A percentile compares a stretch with the other conserved stretches of the same genome.
These are phyloP conservation scores for Ips typographus DNA, from an alignment of 1,140 invertebrate species.

Conservation along the genomic window DNA sequence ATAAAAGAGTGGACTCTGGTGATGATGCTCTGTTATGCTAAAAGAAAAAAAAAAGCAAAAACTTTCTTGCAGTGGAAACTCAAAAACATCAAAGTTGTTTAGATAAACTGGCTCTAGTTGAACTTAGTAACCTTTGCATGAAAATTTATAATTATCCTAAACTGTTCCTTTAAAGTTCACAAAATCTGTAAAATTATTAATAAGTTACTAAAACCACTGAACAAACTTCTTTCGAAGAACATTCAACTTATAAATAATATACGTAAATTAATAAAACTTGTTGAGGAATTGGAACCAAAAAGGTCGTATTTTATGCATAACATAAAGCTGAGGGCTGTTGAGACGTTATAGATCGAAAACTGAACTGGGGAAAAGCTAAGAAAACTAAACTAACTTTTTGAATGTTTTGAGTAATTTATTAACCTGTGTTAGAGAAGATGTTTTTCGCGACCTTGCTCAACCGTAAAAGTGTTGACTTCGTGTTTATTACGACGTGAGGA, in stretches of 20 bases:
- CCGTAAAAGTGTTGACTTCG: not conserved
- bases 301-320: slow-evolving; percentile 1
- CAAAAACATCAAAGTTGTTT: too few relatives aligned
- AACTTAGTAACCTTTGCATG: too few relatives aligned
- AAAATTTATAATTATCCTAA: too few relatives aligned
- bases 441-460: not conserved
- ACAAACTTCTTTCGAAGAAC: not conserved
- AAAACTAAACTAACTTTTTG: not conserved
- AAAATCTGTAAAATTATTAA: not conserved
- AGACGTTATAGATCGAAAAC: not conserved
- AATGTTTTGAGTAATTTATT: slow-evolving; percentile 1
- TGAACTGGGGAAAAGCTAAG: not conserved
- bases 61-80: too few relatives aligned
- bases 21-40: too few relatives aligned
- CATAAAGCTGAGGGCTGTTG: not conserved
- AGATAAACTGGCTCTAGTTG: too few relatives aligned
- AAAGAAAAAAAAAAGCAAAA: too few relatives aligned
- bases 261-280: slow-evolving; percentile 3
- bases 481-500: not conserved
- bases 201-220: not conserved
- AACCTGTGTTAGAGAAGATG: not conserved
- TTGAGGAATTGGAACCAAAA: slow-evolving; percentile 1
- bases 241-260: slow-evolving; percentile 6
- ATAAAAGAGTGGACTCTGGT: too few relatives aligned
- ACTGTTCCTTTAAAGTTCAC: not conserved